These are phyloP conservation scores for Coregonus sp. DNA, from an alignment of 2,797 vertebrate genomes.

Conservation along the genomic window DNA sequence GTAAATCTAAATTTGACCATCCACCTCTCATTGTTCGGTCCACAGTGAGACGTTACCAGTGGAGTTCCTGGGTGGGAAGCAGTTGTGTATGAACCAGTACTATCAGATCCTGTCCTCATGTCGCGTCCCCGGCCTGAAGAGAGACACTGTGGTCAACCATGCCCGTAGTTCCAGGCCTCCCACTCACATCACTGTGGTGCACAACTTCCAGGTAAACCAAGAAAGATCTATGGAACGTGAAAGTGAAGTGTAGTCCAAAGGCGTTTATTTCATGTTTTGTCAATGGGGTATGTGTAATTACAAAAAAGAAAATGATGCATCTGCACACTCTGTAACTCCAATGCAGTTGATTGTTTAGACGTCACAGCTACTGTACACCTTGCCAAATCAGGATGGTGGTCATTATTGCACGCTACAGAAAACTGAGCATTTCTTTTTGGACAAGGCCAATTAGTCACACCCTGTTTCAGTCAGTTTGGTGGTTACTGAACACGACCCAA, in stretches of 20 bases:
- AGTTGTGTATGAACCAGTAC: constrained; percentile 97
- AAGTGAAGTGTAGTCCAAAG: too few species aligned
- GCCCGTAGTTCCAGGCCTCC: constrained; percentile 80
- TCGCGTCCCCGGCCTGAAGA: constrained; percentile 87
- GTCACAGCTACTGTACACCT: too few species aligned
- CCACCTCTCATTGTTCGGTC: neutral
- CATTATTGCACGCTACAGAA: too few species aligned
- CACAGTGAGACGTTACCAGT: constrained; percentile 88
- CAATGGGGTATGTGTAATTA: neutral
- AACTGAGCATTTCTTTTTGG: too few species aligned
- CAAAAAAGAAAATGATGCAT: neutral
- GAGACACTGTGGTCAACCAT: constrained; percentile 86
- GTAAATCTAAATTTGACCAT: neutral
- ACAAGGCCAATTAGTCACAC: too few species aligned
- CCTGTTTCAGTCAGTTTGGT: too few species aligned
- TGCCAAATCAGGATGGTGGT: too few species aligned
- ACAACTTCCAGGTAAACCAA: constrained; percentile 88
- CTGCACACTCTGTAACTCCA: neutral
- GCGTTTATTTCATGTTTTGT: neutral
- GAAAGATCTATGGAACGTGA: neutral
- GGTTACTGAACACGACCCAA: too few species aligned
- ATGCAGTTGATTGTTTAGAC: neutral
- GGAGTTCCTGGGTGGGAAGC: constrained; percentile 85
- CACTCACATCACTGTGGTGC: constrained; percentile 87
- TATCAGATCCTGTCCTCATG: constrained; percentile 94